Base-by-base conservation (phyloP, 2,113 vertebrate genomes). In the Dryoscopus gambensis region DNA sequence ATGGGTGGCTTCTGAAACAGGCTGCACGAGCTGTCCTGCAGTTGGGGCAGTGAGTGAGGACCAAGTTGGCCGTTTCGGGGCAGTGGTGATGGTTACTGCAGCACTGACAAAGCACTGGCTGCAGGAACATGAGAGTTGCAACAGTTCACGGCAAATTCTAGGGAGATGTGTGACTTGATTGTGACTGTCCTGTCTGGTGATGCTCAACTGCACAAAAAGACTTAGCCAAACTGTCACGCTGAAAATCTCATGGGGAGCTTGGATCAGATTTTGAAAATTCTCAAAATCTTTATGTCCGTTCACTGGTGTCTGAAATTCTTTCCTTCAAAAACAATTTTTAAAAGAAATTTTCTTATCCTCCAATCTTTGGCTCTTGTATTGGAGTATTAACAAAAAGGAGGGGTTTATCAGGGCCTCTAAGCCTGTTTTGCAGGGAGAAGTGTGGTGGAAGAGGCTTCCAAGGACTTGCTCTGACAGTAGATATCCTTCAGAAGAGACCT, bases 51-150 rank as follows among this genome's bases (percentile, higher is more conserved):
- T 5, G 33, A 40, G 23, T 16, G 23, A 42, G 11, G 52, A 46
- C 33, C 0, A 1, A 35, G 25, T 6, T n/a, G 74, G 13, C 18
- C 1, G 0, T 76, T 84, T 40, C 0, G 1, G 13, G 50, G 60
- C 2, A 2, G 28, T 40, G 52, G 27, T 67, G 42, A 14, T n/a
- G 25, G 22, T 59, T 78, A 59, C 37, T 60, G 46, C 64, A 85
- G 67, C 39, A 15, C 42, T 56, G 57, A 46, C 50, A 59, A 83
- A 78, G 47, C 46, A n/a, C 33, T 31, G 69, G 49, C 63, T 70
- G n/a, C 35, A 67, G 69, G 42, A 75, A 42, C 39, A 56, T 19
- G 10, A 53, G 30, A 69, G 25, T 16, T 68, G 21, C 31, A 82
- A 15, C 46, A 27, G 4, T 24, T 71, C 5, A 1, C 35, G 35